Base-by-base conservation (phyloP, 2,888 invertebrate species). In the Drosophila prolongata region DNA sequence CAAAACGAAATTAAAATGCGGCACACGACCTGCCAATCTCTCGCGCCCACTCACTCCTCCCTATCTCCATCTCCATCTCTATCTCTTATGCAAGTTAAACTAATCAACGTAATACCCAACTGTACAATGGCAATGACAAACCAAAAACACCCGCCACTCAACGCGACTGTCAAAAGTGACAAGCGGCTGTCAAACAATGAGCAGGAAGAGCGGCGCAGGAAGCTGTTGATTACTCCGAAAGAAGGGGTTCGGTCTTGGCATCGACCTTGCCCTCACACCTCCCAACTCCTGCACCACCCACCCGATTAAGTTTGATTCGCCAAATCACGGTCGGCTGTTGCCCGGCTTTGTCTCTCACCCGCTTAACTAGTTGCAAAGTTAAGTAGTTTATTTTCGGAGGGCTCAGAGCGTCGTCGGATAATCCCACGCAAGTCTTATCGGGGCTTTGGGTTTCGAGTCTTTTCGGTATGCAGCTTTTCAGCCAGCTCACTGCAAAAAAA, bases 291-390 rank as follows among this genome's bases (percentile, higher is more conserved):
- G 6, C 50, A n/a, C 58, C 75, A 74, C 40, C 74, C 66, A 66
- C 55, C 75, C 58, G 70, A 58, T 56, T 52, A 69, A 56, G 46
- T 46, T 61, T 70, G 79, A 56, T 56, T 59, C 40, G n/a, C 75
- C 77, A 77, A 76, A 80, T 82, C 87, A 85, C 70, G 57, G 43
- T 58, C 54, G 44, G 72, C 62, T 75, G 87, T 82, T 68, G 57
- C 43, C 62, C 54, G 44, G 70, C 62, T 77, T 83, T 82, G 82
- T 82, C 87, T 82, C 71, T 82, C 62, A 42, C 62, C 65, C 54
- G 79, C 79, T 78, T 81, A 86, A 85, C 90, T 89, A 90, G 90
- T 90, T 90, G 86, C 89, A 86, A 86, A 89, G 89, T 83, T 90
- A 90, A 90, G 88, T 90, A 90, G 90, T 90, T 85, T 90, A 87